phyloP scores from a whole-genome alignment of 2,888 invertebrate species.

The Lucinisca nassula region DNA sequence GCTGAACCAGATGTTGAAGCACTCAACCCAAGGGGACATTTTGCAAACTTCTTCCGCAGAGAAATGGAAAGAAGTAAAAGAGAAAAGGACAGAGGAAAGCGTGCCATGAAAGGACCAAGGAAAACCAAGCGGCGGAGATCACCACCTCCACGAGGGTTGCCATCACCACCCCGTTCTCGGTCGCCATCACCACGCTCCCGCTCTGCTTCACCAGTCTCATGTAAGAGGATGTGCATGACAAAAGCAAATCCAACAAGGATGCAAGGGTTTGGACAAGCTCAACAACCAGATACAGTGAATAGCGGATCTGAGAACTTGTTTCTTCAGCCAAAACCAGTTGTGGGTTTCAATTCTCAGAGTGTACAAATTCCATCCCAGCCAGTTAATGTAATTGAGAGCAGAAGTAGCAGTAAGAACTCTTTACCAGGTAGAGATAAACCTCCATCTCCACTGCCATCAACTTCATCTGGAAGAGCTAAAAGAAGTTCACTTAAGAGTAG shows the following conservation, averaged over 20 bases:
- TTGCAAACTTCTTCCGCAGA: background rate
- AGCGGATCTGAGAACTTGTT: background rate
- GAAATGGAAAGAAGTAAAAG: background rate
- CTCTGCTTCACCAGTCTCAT: background rate
- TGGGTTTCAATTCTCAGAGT: background rate
- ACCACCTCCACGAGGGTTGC: background rate
- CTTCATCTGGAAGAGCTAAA: background rate
- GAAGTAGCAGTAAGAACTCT: conserved; percentile 2
- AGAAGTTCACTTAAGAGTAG: background rate
- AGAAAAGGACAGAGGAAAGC: background rate
- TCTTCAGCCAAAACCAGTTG: background rate
- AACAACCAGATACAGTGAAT: background rate
- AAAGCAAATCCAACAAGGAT: background rate
- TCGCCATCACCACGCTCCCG: background rate
- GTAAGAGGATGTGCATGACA: background rate
- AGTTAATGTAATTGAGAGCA: background rate
- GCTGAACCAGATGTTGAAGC: background rate
- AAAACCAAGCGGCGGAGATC: background rate
- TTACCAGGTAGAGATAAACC: background rate
- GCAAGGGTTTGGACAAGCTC: background rate
- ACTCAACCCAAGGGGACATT: background rate
- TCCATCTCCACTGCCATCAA: background rate
- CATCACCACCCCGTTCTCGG: background rate
- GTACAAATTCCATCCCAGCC: background rate
- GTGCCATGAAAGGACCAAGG: background rate